A percentile compares a stretch with the other conserved stretches of the same genome.
Evolutionary conservation across 2,888 invertebrate species (phyloP).

Genomic region (Xestia c-nigrum): DNA sequence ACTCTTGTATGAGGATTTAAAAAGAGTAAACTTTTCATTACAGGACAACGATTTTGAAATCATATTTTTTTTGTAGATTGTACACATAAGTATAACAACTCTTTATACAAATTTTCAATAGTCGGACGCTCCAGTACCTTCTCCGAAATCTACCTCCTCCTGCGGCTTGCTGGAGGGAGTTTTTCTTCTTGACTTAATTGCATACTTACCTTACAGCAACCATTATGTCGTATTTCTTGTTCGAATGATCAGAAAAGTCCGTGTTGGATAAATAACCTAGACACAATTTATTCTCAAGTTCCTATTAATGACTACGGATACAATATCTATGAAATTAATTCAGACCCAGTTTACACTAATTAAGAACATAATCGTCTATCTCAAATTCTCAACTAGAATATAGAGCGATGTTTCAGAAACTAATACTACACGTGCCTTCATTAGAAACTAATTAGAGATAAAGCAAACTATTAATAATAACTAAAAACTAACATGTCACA

Average conservation of each 20-base stretch:
- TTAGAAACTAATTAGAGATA: conserved; percentile 52
- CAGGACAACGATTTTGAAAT: no score
- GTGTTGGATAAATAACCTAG: not conserved
- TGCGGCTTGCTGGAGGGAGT: no score
- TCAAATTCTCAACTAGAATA: conserved; percentile 12
- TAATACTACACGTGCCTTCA: conserved; percentile 41
- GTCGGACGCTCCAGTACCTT: no score
- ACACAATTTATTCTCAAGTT: not conserved
- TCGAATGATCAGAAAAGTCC: not conserved
- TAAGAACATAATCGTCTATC: conserved; percentile 19
- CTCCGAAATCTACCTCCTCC: no score
- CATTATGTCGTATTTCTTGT: no score
- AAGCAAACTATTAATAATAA: conserved; percentile 67
- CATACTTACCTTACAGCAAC: not conserved
- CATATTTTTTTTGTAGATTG: no score
- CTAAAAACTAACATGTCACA: conserved; percentile 65
- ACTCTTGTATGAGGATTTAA: no score
- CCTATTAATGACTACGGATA: not conserved
- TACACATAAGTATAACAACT: no score
- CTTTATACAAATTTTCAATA: no score
- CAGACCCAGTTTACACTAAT: conserved; percentile 1
- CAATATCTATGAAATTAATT: conserved; percentile 20
- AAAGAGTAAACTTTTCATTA: no score
- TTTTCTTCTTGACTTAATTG: no score
- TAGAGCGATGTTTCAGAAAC: conserved; percentile 18